Percentiles rank a stretch among this genome's conserved stretches.
Conservation (phyloP, 1,140 invertebrate genomes). For the Drosophila mojavensis region DNA sequence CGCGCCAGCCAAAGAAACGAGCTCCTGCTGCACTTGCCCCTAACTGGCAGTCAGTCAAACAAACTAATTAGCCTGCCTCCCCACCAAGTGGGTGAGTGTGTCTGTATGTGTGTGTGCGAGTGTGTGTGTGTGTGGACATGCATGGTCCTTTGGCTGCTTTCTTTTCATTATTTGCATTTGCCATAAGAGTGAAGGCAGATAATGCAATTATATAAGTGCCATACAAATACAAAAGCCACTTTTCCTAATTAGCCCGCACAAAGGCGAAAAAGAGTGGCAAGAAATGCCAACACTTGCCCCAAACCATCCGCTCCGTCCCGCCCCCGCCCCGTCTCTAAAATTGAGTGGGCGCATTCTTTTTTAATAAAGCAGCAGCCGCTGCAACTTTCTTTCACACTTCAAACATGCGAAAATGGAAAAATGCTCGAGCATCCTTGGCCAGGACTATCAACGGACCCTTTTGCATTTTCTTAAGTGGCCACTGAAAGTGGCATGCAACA, state of each 20-base stretch:
- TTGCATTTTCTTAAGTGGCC: constrained; percentile 59
- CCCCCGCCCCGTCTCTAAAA: neutral
- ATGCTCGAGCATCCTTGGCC: constrained; percentile 8
- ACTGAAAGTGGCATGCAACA: constrained; percentile 53
- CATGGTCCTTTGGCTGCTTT: constrained; percentile 49
- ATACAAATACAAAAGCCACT: constrained; percentile 72
- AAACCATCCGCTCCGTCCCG: neutral
- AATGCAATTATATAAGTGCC: constrained; percentile 81
- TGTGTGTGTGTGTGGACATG: constrained; percentile 19
- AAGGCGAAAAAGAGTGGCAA: constrained; percentile 31
- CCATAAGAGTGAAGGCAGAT: constrained; percentile 65
- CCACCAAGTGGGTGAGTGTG: constrained; percentile 1
- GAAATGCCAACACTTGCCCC: constrained; percentile 25
- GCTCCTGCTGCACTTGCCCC: constrained; percentile 29
- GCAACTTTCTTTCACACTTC: constrained; percentile 31
- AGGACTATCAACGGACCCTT: constrained; percentile 11
- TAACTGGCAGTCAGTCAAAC: constrained; percentile 55
- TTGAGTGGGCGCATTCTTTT: neutral
- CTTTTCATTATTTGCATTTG: constrained; percentile 75
- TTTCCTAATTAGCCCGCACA: constrained; percentile 74
- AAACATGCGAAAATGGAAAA: constrained; percentile 10
- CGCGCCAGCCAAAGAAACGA: constrained; percentile 57
- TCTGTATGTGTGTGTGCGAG: constrained; percentile 7
- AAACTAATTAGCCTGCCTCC: constrained; percentile 72
- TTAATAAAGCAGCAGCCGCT: constrained; percentile 10